Evolutionary conservation across 1,140 invertebrate genomes (phyloP), one percentile per base, ranked within the genome.

Genomic region (Heliconius nattereri): DNA sequence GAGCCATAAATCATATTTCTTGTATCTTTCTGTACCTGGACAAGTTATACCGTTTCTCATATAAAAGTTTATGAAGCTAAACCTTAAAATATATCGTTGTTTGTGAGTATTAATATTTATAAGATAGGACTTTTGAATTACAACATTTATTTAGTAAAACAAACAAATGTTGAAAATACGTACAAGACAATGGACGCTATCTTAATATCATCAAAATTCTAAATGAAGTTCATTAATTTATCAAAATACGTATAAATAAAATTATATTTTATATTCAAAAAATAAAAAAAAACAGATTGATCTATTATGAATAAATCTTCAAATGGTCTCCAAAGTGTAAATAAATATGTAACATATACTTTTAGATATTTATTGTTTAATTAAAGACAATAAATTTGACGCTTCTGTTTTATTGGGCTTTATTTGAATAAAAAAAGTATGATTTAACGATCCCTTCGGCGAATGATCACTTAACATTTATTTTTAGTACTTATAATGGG

Each of bases 401-500:
- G 26, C 26, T 29, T 66, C 26, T 29, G 2, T 26, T 66, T 66
- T 66, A 29, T 29, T 66, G 11, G 60, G 54, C 3, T 60, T 60
- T 16, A 26, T 66, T 66, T 66, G 1, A 29, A 66, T 29, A 2
- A 29, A 66, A 66, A 29, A 66, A 66, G 23, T 66, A 66, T 6
- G 26, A 29, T 66, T 16, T 66, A 66, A 29, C 60, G 60, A 26
- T 66, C 16, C 26, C 57, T 71, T 71, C 60, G 73, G 60, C 26
- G 49, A 78, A 74, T 70, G 73, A 72, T 79, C 73, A 49, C 49
- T 54, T 71, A 49, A 54, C 45, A 16, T 72, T 71, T 79, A 75
- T 79, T 79, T 80, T 80, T 80, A 80, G 70, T 37, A 57, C 52
- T 71, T 20, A 80, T 76, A 80, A 80, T 72, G 74, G 78, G 9